Conservation (phyloP, 2,797 vertebrate species). For the Mus minutoides region DNA sequence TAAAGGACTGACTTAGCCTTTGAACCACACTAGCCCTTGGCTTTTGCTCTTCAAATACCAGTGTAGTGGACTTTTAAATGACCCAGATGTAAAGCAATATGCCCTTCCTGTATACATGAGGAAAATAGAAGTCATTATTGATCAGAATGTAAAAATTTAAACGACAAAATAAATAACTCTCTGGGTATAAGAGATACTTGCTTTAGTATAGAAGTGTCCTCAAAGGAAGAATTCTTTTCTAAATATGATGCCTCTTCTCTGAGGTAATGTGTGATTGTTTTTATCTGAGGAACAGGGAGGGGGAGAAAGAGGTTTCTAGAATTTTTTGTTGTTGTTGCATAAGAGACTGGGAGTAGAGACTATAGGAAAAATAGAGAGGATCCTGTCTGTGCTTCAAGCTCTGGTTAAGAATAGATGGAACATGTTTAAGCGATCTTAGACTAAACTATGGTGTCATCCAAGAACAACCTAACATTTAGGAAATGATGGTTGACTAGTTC, state of each 20-base stretch:
- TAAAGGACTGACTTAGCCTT: constrained; percentile 48
- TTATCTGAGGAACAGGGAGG: not conserved
- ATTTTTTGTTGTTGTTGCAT: not conserved
- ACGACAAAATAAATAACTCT: constrained; percentile 63
- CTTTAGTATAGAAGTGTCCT: constrained; percentile 48
- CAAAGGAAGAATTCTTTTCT: constrained; percentile 53
- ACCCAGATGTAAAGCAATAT: constrained; percentile 57
- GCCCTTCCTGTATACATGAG: constrained; percentile 36
- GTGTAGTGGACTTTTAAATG: constrained; percentile 49
- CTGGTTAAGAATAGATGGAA: not conserved
- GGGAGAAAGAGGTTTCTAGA: not conserved
- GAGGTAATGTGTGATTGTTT: not conserved
- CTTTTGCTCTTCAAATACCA: constrained; percentile 63
- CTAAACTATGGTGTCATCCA: not conserved
- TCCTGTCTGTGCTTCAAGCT: not conserved
- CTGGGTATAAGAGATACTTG: constrained; percentile 50
- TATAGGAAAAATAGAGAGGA: constrained; percentile 7
- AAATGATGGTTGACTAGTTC: constrained; percentile 21
- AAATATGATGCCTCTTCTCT: not conserved
- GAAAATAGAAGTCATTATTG: constrained; percentile 60
- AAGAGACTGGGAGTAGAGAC: not conserved
- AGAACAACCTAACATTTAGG: not conserved
- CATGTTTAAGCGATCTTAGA: constrained; percentile 30
- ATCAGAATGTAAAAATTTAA: constrained; percentile 69
- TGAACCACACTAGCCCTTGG: constrained; percentile 12